Conservation (phyloP, 2,888 invertebrate species). For the Agrotis clavis region DNA sequence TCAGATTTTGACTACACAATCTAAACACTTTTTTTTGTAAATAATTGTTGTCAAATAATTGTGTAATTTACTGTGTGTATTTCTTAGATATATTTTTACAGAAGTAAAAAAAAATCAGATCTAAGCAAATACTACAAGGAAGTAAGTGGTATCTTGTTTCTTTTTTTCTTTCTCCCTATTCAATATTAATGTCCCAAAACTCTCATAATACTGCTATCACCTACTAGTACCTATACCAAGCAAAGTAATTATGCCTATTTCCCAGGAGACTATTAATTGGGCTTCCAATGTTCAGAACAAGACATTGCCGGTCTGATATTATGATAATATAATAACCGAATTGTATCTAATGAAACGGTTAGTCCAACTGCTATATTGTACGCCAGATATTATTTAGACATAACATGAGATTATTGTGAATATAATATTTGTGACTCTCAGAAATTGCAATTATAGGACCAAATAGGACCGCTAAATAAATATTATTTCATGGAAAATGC, state of each 20-base stretch:
- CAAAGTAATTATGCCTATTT: constrained; percentile 21
- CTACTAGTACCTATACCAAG: not conserved
- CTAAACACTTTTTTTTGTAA: no score
- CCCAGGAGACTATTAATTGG: constrained; percentile 28
- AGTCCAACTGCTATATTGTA: not conserved
- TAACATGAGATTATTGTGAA: not conserved
- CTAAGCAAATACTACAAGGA: no score
- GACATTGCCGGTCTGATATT: not conserved
- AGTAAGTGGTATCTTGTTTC: no score
- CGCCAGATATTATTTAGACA: not conserved
- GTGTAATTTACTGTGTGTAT: no score
- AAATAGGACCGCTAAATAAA: no score
- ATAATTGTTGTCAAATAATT: no score
- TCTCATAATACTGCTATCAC: not conserved
- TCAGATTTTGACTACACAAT: no score
- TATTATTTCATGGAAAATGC: not conserved
- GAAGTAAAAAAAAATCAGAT: no score
- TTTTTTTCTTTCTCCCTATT: no score
- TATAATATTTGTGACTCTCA: not conserved
- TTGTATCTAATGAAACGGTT: not conserved
- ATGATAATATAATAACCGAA: not conserved
- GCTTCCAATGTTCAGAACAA: constrained; percentile 8
- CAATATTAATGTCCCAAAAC: not conserved
- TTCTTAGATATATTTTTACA: no score
- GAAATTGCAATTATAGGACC: not conserved